These are phyloP conservation scores for Poeciliopsis infans DNA, from an alignment of 2,797 vertebrate species.

Conservation along the genomic window DNA sequence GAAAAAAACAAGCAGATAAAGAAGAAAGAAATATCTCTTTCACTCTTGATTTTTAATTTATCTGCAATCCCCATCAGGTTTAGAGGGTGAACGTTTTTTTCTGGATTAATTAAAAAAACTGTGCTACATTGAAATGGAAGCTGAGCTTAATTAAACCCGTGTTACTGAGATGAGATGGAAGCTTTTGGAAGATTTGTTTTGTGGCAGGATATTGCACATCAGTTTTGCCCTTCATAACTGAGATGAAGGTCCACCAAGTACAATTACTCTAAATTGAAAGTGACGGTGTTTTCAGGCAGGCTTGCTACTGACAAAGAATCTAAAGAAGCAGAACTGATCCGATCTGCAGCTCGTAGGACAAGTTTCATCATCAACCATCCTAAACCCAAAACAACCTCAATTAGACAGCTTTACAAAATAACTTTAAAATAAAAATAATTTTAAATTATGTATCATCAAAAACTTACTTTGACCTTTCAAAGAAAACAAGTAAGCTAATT, in stretches of 20 bases:
- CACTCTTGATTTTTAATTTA: constrained; percentile 37
- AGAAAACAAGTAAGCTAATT: neutral
- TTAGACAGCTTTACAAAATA: neutral
- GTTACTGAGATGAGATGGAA: constrained; percentile 50
- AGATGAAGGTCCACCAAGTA: constrained; percentile 6
- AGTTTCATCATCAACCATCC: neutral
- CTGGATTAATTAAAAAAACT: constrained; percentile 11
- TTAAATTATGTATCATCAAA: neutral
- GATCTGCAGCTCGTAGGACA: neutral
- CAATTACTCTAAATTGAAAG: neutral
- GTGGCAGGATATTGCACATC: constrained; percentile 41
- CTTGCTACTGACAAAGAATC: neutral
- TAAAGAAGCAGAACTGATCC: neutral
- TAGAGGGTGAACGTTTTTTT: constrained; percentile 2
- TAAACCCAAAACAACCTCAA: neutral
- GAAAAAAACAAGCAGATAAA: constrained; percentile 28
- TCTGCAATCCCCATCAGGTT: constrained; percentile 19
- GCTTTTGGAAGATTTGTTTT: constrained; percentile 56
- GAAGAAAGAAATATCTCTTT: constrained; percentile 42
- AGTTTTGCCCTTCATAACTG: constrained; percentile 26
- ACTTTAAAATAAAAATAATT: neutral
- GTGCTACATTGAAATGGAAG: constrained; percentile 25
- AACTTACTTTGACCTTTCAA: neutral
- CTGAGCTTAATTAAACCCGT: constrained; percentile 58
- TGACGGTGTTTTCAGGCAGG: neutral